Evolutionary conservation across 2,113 vertebrate genomes (phyloP).

Genomic region (Serinus canaria): DNA sequence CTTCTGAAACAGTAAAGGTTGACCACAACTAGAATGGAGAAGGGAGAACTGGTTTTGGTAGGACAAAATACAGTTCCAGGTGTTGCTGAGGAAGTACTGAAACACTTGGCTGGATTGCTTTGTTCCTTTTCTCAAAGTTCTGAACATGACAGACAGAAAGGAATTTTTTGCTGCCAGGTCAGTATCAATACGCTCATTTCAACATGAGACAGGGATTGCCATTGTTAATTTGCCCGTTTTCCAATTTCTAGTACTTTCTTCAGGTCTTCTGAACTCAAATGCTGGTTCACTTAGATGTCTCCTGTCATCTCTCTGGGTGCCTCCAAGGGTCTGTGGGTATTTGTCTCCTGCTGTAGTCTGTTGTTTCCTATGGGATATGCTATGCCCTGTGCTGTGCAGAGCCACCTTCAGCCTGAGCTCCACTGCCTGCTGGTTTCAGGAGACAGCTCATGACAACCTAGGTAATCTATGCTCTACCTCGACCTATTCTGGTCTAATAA

Average conservation of each 20-base stretch:
- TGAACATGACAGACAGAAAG: not conserved
- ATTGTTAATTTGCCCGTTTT: not conserved
- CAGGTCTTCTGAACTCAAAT: not conserved
- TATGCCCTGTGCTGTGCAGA: not conserved
- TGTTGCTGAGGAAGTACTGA: not conserved
- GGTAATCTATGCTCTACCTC: accelerated
- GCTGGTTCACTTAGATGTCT: not conserved
- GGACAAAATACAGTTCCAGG: not conserved
- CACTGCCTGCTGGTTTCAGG: not conserved
- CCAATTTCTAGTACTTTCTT: not conserved
- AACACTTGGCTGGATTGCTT: not conserved
- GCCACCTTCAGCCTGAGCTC: not conserved
- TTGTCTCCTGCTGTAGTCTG: not conserved
- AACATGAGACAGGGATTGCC: not conserved
- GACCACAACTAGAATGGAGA: not conserved
- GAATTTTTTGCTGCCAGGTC: not conserved
- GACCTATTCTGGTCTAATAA: not conserved
- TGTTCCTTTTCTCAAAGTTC: not conserved
- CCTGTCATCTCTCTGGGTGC: not conserved
- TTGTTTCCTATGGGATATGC: not conserved
- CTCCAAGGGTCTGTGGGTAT: not conserved
- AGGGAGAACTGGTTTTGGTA: not conserved
- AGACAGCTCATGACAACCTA: not conserved
- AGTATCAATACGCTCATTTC: not conserved
- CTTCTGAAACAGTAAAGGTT: not conserved